Base-by-base conservation (phyloP, 1,140 invertebrate genomes). In the Drosophila bocqueti region DNA sequence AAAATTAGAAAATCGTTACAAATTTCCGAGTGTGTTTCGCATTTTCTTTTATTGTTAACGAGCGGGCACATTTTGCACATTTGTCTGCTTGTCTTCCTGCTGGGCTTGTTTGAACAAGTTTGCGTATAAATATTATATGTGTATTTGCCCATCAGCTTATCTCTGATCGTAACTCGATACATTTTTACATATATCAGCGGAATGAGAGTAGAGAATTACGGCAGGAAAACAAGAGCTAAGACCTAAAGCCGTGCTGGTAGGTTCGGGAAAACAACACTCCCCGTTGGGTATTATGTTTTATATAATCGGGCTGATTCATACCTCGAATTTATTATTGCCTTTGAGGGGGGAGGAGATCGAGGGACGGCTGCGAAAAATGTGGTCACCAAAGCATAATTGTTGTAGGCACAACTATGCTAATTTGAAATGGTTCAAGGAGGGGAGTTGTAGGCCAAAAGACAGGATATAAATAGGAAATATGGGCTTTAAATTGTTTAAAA, bases 41-140 rank as follows among this genome's bases (percentile, higher is more conserved):
- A 46, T 72, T 85, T 83, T 78, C 81, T 76, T 75, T 82, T 78
- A 81, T 89, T 89, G 75, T 89, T 74, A 57, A 57, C 54, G 36
- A 57, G 54, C 38, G n/a, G n/a, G 18, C n/a, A 61, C n/a, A 61
- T 74, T 81, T 79, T 82, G 59, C 66, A 81, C 84, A 89, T 89
- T 89, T 89, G 81, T 86, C 79, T 82, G 78, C 76, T 57, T 58
- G 45, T 62, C 42, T 79, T 66, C 79, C 78, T 59, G 69, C 55
- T 73, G 50, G 43, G 43, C 60, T 90, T 90, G 85, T 89, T 89
- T 89, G 85, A 90, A 69, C 84, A 89, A 89, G 84, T 89, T 89
- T 89, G 84, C 84, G 84, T 89, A 89, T 90, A 90, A 90, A 90
- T 85, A 90, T 90, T 90, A 85, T 91, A 91, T 52, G 76, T 67